Conservation (phyloP, 53 echinoderm and acorn worm species). For the Echinometra lucunter region DNA sequence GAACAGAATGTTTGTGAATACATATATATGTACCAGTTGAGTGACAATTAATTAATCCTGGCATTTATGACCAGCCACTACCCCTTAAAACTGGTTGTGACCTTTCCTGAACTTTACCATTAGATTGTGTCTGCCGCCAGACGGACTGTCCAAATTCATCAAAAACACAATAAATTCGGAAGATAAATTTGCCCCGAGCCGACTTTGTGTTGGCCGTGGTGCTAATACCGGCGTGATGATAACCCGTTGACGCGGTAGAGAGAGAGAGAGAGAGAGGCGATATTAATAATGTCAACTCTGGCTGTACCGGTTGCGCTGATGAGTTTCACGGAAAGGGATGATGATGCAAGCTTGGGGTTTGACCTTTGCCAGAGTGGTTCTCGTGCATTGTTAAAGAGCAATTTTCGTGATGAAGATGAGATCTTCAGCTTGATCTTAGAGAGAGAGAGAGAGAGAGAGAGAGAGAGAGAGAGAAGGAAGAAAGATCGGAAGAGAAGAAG, state of each 20-base stretch:
- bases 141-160: conserved; percentile 51
- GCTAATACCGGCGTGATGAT: conserved; percentile 37
- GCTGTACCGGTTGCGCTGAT: not conserved
- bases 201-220: conserved; percentile 37
- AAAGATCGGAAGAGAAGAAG: too few relatives aligned
- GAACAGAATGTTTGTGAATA: not conserved
- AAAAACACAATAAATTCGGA: conserved; percentile 55
- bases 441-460: not conserved
- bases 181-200: conserved; percentile 20
- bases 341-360: conserved; percentile 30
- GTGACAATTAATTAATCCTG: not conserved
- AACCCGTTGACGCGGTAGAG: not conserved
- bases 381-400: conserved; percentile 45
- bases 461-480: not conserved
- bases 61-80: not conserved
- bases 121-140: not conserved
- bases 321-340: conserved; percentile 31
- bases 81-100: not conserved
- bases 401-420: conserved; percentile 45
- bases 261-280: not conserved
- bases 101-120: conserved; percentile 22
- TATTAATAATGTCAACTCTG: conserved; percentile 57
- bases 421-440: conserved; percentile 8
- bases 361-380: conserved; percentile 18
- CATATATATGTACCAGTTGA: not conserved